Conservation (phyloP, 2,797 vertebrate species). For the Melanotaenia nigrans region DNA sequence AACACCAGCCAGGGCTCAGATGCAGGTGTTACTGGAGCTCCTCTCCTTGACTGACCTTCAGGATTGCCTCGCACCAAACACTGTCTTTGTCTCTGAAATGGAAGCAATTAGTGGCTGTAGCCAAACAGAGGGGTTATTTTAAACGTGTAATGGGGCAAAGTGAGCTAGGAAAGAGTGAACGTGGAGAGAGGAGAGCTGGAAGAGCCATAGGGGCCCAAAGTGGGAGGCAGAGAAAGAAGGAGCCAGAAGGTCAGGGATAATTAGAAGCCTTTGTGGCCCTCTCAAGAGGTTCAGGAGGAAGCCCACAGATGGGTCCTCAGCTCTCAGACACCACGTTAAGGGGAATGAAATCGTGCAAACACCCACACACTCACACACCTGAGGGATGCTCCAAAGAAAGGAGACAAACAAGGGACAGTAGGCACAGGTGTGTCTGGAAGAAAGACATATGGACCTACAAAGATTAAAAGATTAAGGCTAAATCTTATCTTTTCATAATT, state of each 20-base stretch:
- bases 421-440: constrained; percentile 46
- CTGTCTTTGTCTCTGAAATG: constrained; percentile 75
- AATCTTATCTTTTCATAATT: background rate
- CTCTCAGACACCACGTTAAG: constrained; percentile 62
- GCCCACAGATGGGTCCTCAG: constrained; percentile 76
- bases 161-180: constrained; percentile 49
- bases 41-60: constrained; percentile 80
- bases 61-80: constrained; percentile 62
- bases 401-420: constrained; percentile 51
- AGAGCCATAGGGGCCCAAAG: constrained; percentile 63
- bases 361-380: constrained; percentile 47
- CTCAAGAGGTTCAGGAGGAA: constrained; percentile 79
- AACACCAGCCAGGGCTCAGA: constrained; percentile 40
- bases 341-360: constrained; percentile 28
- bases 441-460: constrained; percentile 8
- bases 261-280: constrained; percentile 84
- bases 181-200: constrained; percentile 57
- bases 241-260: constrained; percentile 87
- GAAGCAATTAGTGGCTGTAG: constrained; percentile 79
- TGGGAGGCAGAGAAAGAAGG: constrained; percentile 67
- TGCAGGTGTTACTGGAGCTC: constrained; percentile 64
- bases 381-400: constrained; percentile 43
- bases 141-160: constrained; percentile 63
- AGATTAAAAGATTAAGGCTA: background rate
- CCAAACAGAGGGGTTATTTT: constrained; percentile 73